Percentiles rank a stretch among this genome's conserved stretches.
Conservation (phyloP, 2,113 vertebrate genomes). For the Phalacrocorax pelagicus region DNA sequence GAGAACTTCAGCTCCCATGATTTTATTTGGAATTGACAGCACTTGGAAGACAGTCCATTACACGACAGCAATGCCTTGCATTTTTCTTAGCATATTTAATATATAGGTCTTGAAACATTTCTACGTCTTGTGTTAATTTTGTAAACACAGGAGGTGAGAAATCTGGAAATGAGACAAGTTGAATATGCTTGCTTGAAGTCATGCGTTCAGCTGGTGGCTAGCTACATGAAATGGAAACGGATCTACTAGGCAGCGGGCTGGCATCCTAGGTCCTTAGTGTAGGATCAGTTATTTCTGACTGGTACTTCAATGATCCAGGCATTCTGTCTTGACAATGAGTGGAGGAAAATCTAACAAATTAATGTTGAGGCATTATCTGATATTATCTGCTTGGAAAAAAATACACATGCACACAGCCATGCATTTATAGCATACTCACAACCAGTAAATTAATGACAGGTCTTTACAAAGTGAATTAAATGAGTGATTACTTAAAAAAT, state of each 20-base stretch:
- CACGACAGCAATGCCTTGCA: not conserved
- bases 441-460: not conserved
- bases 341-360: not conserved
- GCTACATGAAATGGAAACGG: not conserved
- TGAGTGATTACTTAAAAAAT: not conserved
- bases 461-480: not conserved
- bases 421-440: not conserved
- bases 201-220: not conserved
- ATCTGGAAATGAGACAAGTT: not conserved
- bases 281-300: not conserved
- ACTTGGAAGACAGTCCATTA: constrained; percentile 4
- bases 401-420: not conserved
- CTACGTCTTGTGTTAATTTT: not conserved
- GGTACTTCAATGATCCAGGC: not conserved
- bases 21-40: constrained; percentile 46
- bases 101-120: not conserved
- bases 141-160: not conserved
- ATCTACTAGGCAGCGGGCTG: not conserved
- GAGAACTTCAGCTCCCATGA: constrained; percentile 31
- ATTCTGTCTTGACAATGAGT: not conserved
- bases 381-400: not conserved
- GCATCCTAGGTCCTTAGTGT: not conserved
- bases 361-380: not conserved
- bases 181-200: not conserved
- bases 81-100: constrained; percentile 1